Base-by-base conservation (phyloP, 92 coral and sea anemone species). In the Zoanthus sociatus region DNA sequence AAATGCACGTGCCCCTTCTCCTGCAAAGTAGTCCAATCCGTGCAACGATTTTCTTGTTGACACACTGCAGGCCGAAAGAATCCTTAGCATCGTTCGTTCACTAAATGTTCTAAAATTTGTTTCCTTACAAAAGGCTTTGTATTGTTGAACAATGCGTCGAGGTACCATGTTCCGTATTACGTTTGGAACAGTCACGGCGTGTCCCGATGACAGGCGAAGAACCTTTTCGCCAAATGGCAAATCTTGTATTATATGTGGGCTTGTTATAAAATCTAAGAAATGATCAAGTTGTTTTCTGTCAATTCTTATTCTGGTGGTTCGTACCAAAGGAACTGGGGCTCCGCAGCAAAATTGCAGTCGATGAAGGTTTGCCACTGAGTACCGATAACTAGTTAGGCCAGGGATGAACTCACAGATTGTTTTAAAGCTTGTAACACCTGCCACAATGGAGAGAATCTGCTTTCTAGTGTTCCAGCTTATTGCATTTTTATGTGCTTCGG, bases 201-300 rank as follows among this genome's bases (percentile, higher is more conserved):
- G 18, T 56, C 64, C 64, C 21, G 64, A 31, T 45, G 82, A 71
- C 58, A 83, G 75, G 31, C 21, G 42, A 66, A 68, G 63, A 31
- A 51, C 66, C 42, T 51, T 51, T 71, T 84, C 81, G 51, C 88
- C 81, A 72, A 84, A 84, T 17, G 88, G 71, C 69, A 84, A 51
- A 72, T 72, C 82, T 48, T 72, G 81, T 46, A 84, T 51, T 18
- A 84, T 77, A 26, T 84, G 77, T 45, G 82, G 88, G 45, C 88
- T 84, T 33, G 81, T 71, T 20, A 84, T 84, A 84, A 73, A 84
- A 13, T 48, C n/a, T 77, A 84, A 46, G 42, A 84, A 84, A 73
- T 84, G 81, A 84, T 84, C 82, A 2, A 84, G 88, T 47, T 84
- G 88, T 13, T 53, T 47, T n/a, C 78, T 76, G 66, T 78, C 69